Evolutionary conservation across 2,113 vertebrate species (phyloP), one percentile per base, ranked within the genome.

Genomic region (Odobenus rosmarus): DNA sequence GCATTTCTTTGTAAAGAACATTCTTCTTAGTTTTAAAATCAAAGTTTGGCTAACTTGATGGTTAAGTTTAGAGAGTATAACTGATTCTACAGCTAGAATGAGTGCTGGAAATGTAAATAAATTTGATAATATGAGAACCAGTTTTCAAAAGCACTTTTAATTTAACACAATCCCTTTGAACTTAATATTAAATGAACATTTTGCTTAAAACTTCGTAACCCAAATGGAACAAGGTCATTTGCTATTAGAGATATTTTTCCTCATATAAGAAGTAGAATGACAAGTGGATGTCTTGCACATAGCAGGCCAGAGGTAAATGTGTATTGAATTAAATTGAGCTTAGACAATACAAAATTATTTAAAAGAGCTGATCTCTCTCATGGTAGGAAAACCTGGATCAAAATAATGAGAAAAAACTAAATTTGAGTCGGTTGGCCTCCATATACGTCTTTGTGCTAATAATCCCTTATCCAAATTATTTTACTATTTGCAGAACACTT

Each of bases 11-110:
- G 36, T 88, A 80, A 96, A 84, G 61, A 93, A 61, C 12, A 51
- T 80, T 95, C 4, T 16, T 94, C 11, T 92, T 95, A 92, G 67
- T 84, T 97, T 97, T 88, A 92, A 93, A 81, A 97, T 39, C 69
- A 94, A 88, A 95, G 42, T 4, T 24, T 93, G 14, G 76, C 19
- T 36, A 84, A 76, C 16, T 88, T 94, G 46, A 39, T 82, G 26
- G 55, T 84, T 95, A 83, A 85, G 21, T 84, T 90, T 91, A 89
- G 57, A 96, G 39, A 61, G 16, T 83, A 71, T 64, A 76, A 79
- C 36, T 39, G 33, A 62, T 18, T 83, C 61, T 55, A 28, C 2
- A 90, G 33, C 46, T 90, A 72, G 57, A 95, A 83, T 61, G 26
- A 79, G n/a, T 79, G 21, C 55, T 67, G 7, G 74, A 90, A 93